Conservation (phyloP, 2,113 vertebrate species). For the Mystacornis crossleyi region DNA sequence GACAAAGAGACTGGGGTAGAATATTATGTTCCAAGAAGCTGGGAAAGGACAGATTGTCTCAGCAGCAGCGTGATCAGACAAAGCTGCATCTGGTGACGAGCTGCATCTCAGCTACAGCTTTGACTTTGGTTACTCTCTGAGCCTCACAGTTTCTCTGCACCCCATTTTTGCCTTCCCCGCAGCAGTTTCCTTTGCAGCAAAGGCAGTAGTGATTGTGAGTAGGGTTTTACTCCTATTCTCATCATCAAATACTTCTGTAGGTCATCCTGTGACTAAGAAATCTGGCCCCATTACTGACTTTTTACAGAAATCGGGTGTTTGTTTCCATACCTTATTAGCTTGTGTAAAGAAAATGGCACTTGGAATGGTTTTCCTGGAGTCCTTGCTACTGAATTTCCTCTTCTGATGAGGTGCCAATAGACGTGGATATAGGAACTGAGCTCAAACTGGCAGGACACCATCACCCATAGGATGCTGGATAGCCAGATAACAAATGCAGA, state of each 20-base stretch:
- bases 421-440: neutral
- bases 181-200: neutral
- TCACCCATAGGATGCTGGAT: neutral
- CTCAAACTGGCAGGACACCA: neutral
- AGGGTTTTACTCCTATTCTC: neutral
- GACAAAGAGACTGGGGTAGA: neutral
- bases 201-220: neutral
- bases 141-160: neutral
- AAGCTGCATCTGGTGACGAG: neutral
- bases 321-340: neutral
- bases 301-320: neutral
- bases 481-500: neutral
- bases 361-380: neutral
- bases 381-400: neutral
- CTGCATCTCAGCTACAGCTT: neutral
- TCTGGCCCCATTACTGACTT: neutral
- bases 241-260: neutral
- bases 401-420: neutral
- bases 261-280: neutral
- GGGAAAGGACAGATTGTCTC: neutral
- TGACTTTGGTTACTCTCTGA: neutral
- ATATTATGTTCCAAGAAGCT: neutral
- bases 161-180: neutral
- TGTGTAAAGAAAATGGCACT: neutral
- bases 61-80: neutral